phyloP scores from a whole-genome alignment of 2,113 vertebrate genomes.

The Bubo blakistoni region DNA sequence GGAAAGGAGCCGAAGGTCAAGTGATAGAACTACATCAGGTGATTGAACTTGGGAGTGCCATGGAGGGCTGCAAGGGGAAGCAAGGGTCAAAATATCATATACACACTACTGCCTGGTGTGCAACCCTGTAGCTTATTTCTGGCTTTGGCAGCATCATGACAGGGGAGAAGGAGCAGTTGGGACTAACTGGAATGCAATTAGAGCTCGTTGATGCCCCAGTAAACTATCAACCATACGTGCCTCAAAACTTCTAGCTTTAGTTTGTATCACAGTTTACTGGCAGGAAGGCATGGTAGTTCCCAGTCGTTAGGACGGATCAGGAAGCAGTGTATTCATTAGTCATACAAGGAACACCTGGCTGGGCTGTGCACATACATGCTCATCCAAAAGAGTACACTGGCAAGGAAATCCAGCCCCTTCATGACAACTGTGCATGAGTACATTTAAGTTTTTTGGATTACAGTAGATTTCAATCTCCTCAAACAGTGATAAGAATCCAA shows the following conservation, averaged over 20 bases:
- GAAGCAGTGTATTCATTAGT: neutral
- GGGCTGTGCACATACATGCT: neutral
- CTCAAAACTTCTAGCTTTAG: neutral
- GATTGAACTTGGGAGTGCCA: neutral
- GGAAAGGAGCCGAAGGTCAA: neutral
- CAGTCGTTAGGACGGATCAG: neutral
- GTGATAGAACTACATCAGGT: neutral
- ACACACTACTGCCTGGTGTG: neutral
- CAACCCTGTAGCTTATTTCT: neutral
- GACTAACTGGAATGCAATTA: neutral
- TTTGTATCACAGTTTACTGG: neutral
- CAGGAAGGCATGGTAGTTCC: neutral
- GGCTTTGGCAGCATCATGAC: neutral
- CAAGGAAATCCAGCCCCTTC: neutral
- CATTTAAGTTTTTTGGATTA: neutral
- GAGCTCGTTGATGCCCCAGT: neutral
- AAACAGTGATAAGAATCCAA: neutral
- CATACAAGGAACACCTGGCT: neutral
- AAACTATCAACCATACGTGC: neutral
- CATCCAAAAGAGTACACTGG: neutral
- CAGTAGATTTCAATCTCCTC: neutral
- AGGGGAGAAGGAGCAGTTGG: neutral
- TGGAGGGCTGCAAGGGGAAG: neutral
- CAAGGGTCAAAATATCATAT: neutral
- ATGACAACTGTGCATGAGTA: fast-evolving